These are phyloP conservation scores for Gallinago undulata DNA, from an alignment of 2,113 vertebrate species.

Conservation along the genomic window DNA sequence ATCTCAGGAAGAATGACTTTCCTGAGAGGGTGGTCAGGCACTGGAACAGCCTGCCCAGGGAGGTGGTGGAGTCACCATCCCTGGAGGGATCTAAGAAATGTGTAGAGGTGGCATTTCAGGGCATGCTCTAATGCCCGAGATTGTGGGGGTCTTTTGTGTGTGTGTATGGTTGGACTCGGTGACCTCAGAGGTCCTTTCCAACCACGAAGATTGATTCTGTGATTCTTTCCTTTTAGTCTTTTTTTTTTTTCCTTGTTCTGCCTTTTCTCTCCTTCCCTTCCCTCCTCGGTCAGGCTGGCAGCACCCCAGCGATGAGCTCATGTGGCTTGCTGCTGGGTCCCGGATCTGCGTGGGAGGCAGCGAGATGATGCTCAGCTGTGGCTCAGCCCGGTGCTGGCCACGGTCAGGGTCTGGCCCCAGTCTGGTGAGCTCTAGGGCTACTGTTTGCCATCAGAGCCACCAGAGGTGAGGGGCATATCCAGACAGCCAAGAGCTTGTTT, in stretches of 20 bases:
- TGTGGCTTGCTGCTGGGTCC: not conserved
- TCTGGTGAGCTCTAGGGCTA: accelerated
- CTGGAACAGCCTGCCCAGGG: too few relatives aligned
- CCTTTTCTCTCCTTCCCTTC: not conserved
- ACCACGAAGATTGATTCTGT: too few relatives aligned
- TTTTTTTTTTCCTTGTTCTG: not conserved
- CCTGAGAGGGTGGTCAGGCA: too few relatives aligned
- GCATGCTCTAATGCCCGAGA: too few relatives aligned
- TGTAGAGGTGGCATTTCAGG: too few relatives aligned
- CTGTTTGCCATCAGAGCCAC: accelerated
- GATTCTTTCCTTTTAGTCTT: not conserved
- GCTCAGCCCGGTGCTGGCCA: not conserved
- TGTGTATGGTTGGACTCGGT: too few relatives aligned
- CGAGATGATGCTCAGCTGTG: not conserved
- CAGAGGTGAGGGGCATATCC: not conserved
- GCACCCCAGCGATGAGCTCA: constrained; percentile 8
- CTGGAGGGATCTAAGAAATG: too few relatives aligned
- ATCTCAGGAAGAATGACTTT: too few relatives aligned
- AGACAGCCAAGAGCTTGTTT: accelerated
- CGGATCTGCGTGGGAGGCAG: constrained; percentile 9
- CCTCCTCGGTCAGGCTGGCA: not conserved
- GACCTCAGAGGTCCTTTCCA: too few relatives aligned
- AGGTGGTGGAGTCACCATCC: too few relatives aligned
- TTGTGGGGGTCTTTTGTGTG: too few relatives aligned
- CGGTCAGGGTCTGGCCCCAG: not conserved